phyloP scores from a whole-genome alignment of 2,888 invertebrate species.

The Drosophila engyochracea region DNA sequence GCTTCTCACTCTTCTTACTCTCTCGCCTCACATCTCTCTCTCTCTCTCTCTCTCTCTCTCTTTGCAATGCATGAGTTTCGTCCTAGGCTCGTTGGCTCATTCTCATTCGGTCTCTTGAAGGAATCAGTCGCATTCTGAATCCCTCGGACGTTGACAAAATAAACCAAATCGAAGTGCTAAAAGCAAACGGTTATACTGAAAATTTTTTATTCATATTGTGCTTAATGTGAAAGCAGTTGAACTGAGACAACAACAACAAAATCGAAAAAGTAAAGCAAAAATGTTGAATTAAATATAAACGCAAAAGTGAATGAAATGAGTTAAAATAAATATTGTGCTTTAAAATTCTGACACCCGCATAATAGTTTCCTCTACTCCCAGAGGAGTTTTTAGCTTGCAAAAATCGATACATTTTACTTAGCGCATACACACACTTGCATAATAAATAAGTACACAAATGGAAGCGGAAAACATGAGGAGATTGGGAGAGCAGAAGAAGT shows the following conservation, averaged over 20 bases:
- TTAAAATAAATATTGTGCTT: constrained; percentile 16
- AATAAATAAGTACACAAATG: constrained; percentile 21
- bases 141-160: constrained; percentile 51
- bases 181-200: constrained; percentile 55
- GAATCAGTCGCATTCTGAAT: constrained; percentile 77
- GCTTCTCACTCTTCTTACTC: constrained; percentile 7
- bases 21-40: not conserved
- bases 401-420: constrained; percentile 72
- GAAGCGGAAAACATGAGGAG: constrained; percentile 32
- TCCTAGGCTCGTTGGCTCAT: constrained; percentile 77
- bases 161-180: constrained; percentile 60
- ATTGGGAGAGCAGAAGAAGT: constrained; percentile 48
- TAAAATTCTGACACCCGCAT: constrained; percentile 30
- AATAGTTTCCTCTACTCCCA: constrained; percentile 33
- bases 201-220: constrained; percentile 43
- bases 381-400: constrained; percentile 65
- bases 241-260: constrained; percentile 32
- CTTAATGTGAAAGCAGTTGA: constrained; percentile 43
- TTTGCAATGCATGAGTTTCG: constrained; percentile 38
- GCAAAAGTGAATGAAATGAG: constrained; percentile 31
- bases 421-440: constrained; percentile 36
- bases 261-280: constrained; percentile 40
- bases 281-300: constrained; percentile 14
- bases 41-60: constrained; percentile 14
- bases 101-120: constrained; percentile 84